phyloP scores from a whole-genome alignment of 2,888 invertebrate genomes.

The Xylocampa areola region DNA sequence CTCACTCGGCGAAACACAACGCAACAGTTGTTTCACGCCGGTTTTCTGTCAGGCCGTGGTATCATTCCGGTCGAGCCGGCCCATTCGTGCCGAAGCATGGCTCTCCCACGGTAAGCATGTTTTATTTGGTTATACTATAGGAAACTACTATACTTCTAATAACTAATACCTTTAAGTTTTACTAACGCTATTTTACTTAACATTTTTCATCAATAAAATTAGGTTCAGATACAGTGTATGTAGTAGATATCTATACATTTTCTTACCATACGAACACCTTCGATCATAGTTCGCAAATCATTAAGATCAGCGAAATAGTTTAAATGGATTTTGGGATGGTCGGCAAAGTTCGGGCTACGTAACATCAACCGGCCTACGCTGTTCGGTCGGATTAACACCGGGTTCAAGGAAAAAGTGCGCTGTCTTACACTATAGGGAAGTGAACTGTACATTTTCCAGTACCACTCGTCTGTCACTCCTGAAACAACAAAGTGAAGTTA shows the following conservation, averaged over 20 bases:
- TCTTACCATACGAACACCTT: slow-evolving; percentile 92
- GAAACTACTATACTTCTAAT: too few relatives aligned
- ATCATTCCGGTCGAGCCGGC: too few relatives aligned
- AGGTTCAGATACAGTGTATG: background rate
- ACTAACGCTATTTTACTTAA: too few relatives aligned
- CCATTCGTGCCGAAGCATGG: too few relatives aligned
- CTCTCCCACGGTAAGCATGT: too few relatives aligned
- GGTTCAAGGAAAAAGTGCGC: slow-evolving; percentile 92
- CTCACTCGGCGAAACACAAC: too few relatives aligned
- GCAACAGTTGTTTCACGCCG: too few relatives aligned
- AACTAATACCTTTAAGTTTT: too few relatives aligned
- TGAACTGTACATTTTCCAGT: slow-evolving; percentile 87
- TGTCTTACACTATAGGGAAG: slow-evolving; percentile 76
- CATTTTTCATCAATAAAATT: too few relatives aligned
- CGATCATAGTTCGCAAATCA: slow-evolving; percentile 93
- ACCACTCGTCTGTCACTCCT: slow-evolving; percentile 91
- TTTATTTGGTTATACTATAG: too few relatives aligned
- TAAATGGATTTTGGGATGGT: slow-evolving; percentile 94
- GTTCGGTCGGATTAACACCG: slow-evolving; percentile 93
- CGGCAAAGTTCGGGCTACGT: slow-evolving; percentile 92
- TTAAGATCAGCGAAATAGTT: slow-evolving; percentile 94
- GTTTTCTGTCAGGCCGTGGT: too few relatives aligned
- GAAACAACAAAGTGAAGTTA: slow-evolving; percentile 56
- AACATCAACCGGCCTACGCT: slow-evolving; percentile 93
- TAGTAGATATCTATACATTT: background rate